Evolutionary conservation across 1,140 invertebrate genomes (phyloP).

Genomic region (Vanessa atalanta): DNA sequence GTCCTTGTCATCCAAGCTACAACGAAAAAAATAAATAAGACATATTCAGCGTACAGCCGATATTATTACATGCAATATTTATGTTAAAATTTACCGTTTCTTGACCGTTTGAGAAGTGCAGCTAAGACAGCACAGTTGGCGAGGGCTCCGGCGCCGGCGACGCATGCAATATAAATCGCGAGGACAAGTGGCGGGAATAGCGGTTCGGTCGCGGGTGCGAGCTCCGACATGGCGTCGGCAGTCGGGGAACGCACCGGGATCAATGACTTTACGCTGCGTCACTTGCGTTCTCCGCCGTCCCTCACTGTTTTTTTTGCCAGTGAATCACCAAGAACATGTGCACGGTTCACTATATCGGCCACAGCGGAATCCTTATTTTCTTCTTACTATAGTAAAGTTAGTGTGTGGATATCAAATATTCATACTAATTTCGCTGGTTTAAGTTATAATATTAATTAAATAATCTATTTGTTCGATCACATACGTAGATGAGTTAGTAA

Average conservation of each 20-base stretch:
- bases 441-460: background rate
- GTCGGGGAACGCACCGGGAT: constrained; percentile 68
- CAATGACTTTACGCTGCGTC: constrained; percentile 73
- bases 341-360: constrained; percentile 38
- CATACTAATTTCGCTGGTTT: background rate
- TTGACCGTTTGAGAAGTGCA: constrained; percentile 60
- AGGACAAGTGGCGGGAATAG: constrained; percentile 63
- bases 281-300: constrained; percentile 70
- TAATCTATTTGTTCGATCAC: background rate
- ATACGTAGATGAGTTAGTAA: constrained; percentile 18
- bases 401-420: background rate
- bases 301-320: constrained; percentile 62
- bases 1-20: background rate
- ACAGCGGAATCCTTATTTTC: constrained; percentile 17
- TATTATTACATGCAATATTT: constrained; percentile 15
- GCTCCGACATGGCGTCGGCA: constrained; percentile 66
- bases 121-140: constrained; percentile 65
- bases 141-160: constrained; percentile 65
- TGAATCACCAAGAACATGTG: constrained; percentile 71
- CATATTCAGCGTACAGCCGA: background rate
- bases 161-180: constrained; percentile 56
- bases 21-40: background rate
- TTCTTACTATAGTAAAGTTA: background rate
- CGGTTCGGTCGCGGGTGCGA: constrained; percentile 47
- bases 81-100: constrained; percentile 58